Base-by-base conservation (phyloP, 2,888 invertebrate genomes). In the Dryococelus australis region DNA sequence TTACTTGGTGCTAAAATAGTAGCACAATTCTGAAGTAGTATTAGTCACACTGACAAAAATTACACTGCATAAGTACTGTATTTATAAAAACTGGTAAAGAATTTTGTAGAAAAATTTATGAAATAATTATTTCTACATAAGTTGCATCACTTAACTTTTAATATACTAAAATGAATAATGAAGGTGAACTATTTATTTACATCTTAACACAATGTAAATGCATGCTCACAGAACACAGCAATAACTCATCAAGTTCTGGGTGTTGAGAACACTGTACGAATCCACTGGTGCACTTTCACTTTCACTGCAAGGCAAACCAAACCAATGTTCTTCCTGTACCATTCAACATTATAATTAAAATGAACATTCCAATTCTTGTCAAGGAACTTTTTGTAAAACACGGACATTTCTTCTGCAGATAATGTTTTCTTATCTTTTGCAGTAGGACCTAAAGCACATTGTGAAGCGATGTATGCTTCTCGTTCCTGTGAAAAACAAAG, bases 341-440 rank as follows among this genome's bases (percentile, higher is more conserved):
- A 98, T 88, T 96, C 95, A 86, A 95, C 93, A 91, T 98, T 98
- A 91, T 98, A 98, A 88, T 93, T 92, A 0, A 96, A 92, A 92
- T 98, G 98, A 0, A 93, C 92, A 90, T 94, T 94, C 95, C 96
- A 96, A 92, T 98, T 97, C 91, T 96, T 95, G 92, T 98, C 97
- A 24, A 98, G 93, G 92, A 98, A 98, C 85, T 94, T 92, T 93
- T 97, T 97, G 91, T 98, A 98, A 92, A 98, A 98, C 43, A 96
- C 95, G 90, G 98, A 97, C 96, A 98, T 96, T 92, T 97, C 96
- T 92, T 97, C 97, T 0, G 97, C 95, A 8, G 95, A 94, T 35
- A 96, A 91, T 81, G 94, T 94, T 87, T 93, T 93, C 89, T 94
- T 92, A 51, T 92, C 92, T 84, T 91, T 90, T 24, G 90, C 88